Evolutionary conservation across 2,113 vertebrate genomes (phyloP), one percentile per base, ranked within the genome.

Genomic region (Oryzias celebensis): DNA sequence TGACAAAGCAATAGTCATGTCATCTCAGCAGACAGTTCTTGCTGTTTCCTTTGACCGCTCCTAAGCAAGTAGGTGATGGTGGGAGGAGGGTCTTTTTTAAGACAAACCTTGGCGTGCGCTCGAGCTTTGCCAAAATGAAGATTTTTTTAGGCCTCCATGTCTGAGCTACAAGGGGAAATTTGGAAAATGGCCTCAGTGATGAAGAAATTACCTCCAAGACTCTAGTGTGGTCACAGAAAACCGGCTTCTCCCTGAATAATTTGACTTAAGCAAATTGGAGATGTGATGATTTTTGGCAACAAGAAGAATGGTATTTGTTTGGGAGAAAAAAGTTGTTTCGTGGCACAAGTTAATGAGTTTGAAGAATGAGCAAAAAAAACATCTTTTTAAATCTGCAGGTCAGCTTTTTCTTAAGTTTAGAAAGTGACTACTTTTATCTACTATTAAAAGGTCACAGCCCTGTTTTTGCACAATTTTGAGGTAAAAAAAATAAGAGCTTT

Each of bases 201-300:
- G 72, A 88, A 83, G 81, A 82, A 77, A 88, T 85, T 79, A 87
- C 64, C 65, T 60, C 23, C 17, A 10, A 54, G 48, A 52, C 68
- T 56, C 66, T 28, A 28, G 7, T 28, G 5, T 72, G 80, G 75
- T 12, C 8, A 36, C 80, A 87, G 80, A 85, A 82, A 58, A 55
- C 65, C 66, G 71, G 64, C 71, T 74, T 74, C 82, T 64, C 5
- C 15, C 65, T 76, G 65, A 82, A 78, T 80, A 74, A 81, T 80
- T 84, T 10, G 49, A 52, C 23, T 28, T 16, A 52, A 42, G 26
- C 18, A 58, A 72, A 46, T 45, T 47, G 4, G 44, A 52, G 57
- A 47, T 44, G 0, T 47, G 41, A 44, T 57, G 52, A 69, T 22
- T 51, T 22, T 24, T 14, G 58, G 23, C 7, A 43, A 16, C 53